phyloP scores from a whole-genome alignment of 2,888 invertebrate genomes.

The Aelia acuminata region DNA sequence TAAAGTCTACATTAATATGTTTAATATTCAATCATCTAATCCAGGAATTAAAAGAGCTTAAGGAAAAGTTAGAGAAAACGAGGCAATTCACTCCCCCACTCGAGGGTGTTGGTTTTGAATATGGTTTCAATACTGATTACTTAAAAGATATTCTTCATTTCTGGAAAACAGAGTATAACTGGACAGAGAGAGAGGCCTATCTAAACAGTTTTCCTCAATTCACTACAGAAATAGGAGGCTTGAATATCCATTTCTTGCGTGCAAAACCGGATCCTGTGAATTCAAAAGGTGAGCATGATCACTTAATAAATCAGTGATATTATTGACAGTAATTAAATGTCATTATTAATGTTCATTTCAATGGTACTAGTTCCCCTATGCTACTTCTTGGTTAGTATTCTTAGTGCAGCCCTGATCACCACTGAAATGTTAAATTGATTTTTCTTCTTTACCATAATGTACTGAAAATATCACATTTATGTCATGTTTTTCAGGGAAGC shows the following conservation, averaged over 20 bases:
- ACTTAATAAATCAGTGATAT: not conserved
- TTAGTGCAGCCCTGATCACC: too few species aligned
- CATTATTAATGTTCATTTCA: not conserved
- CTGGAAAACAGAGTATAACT: constrained; percentile 85
- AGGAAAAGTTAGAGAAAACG: constrained; percentile 74
- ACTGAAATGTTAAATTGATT: too few species aligned
- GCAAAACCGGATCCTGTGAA: constrained; percentile 73
- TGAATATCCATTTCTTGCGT: constrained; percentile 84
- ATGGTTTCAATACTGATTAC: constrained; percentile 82
- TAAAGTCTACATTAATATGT: not conserved
- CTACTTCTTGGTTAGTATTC: too few species aligned
- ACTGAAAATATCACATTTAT: not conserved
- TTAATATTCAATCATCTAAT: not conserved
- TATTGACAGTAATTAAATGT: not conserved
- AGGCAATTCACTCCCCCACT: constrained; percentile 74
- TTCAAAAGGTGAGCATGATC: constrained; percentile 60
- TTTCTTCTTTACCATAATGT: not conserved
- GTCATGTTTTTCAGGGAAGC: not conserved
- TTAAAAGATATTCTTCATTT: constrained; percentile 79
- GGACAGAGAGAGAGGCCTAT: constrained; percentile 77
- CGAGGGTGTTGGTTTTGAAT: constrained; percentile 68
- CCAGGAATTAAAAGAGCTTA: constrained; percentile 76
- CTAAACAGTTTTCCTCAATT: constrained; percentile 84
- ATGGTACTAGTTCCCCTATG: too few species aligned
- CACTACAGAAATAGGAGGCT: constrained; percentile 78